Base-by-base conservation (phyloP, 2,797 vertebrate species). In the Acrossocheilus fasciatus region DNA sequence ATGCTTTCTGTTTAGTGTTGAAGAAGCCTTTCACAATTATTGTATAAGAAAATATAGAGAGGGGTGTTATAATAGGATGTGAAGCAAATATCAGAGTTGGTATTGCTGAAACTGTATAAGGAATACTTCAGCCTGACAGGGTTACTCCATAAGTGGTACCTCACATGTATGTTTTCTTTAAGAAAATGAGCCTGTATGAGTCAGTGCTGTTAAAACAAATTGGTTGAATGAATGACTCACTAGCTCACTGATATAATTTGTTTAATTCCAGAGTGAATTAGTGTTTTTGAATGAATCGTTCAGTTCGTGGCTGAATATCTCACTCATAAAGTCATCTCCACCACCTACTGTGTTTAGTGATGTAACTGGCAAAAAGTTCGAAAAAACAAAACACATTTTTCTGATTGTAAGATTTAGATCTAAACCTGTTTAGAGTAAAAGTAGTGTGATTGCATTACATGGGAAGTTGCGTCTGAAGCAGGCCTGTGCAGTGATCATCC, bases 381-480 rank as follows among this genome's bases (percentile, higher is more conserved):
- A 64, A 64, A 30, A 15, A 64, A 30, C 57, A n/a, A n/a, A 59
- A 12, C 23, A 15, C 62, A 30, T 15, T 30, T 14, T 9, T 57
- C 23, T 59, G 57, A n/a, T n/a, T 34, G 14, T 8, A 34, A 34
- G 30, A 34, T 17, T 34, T 1, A 3, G 64, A 66, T 34, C 45
- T 64, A 11, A 66, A 47, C 1, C 0, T 43, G 20, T 41, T 41
- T 26, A 50, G 12, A 50, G 47, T 41, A 34, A 18, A 57, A 70
- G 23, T 82, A 41, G 52, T 70, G 57, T 41, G 18, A 45, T 47
- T 62, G 80, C 15, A 96, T 96, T 93, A 97, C 97, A 92, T 86
- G 96, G 96, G 64, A 96, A 97, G 92, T 96, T 97, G 93, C 95
- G 95, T 90, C 96, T 96, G 91, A 97, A 97, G 92, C 96, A 97